Conservation (phyloP, 2,888 invertebrate species). For the Leptothorax acervorum region DNA sequence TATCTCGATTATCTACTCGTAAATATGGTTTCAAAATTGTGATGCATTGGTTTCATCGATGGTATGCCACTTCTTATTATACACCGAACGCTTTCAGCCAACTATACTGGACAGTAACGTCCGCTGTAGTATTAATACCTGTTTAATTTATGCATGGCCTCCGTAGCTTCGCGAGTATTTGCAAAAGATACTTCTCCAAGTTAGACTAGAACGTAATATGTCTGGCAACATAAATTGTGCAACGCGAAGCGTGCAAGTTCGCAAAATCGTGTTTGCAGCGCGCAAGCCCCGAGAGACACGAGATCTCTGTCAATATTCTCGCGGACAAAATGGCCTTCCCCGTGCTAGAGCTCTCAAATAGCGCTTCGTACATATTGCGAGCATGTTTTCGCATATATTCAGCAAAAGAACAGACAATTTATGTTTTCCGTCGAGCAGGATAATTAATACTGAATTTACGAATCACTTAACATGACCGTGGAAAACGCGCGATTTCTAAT, state of each 20-base stretch:
- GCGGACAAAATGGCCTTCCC: constrained; percentile 61
- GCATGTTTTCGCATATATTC: constrained; percentile 49
- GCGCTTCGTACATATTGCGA: constrained; percentile 60
- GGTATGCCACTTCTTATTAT: background rate
- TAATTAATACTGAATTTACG: constrained; percentile 39
- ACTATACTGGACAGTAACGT: background rate
- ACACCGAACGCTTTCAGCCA: background rate
- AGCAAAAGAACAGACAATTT: background rate
- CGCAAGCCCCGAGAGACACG: constrained; percentile 56
- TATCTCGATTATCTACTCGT: background rate
- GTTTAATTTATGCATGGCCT: constrained; percentile 41
- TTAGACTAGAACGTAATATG: constrained; percentile 41
- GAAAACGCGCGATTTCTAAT: background rate
- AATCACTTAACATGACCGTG: background rate
- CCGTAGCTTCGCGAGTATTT: constrained; percentile 39
- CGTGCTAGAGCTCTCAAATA: constrained; percentile 63
- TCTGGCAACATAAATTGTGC: constrained; percentile 47
- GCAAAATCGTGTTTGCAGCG: constrained; percentile 69
- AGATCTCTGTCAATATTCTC: constrained; percentile 74
- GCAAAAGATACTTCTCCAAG: constrained; percentile 36
- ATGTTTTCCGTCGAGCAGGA: constrained; percentile 15
- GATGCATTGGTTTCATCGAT: background rate
- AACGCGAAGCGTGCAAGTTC: constrained; percentile 59
- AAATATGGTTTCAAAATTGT: background rate
- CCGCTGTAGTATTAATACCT: background rate